Percentiles rank a stretch among this genome's conserved stretches.
Evolutionary conservation across 2,113 vertebrate genomes (phyloP).

Genomic region (Picathartes gymnocephalus): DNA sequence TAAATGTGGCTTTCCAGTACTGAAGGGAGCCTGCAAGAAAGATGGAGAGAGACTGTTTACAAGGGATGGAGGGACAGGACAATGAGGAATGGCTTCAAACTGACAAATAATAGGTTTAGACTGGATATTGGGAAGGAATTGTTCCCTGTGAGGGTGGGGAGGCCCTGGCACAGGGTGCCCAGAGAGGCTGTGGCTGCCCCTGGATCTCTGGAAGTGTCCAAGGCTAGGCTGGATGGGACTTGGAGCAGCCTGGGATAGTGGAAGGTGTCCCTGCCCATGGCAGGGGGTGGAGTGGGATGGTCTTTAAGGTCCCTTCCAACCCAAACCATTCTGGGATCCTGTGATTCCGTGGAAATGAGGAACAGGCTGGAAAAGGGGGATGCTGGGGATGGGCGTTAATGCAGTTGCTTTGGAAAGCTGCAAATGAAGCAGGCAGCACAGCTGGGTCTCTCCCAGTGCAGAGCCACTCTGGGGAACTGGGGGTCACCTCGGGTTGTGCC

Average conservation of each 20-base stretch:
- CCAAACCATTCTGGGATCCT: background rate
- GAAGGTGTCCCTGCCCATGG: background rate
- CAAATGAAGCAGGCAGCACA: background rate
- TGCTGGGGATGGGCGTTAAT: background rate
- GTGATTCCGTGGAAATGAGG: background rate
- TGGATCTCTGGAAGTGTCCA: background rate
- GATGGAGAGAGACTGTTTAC: background rate
- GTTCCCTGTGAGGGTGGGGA: rapidly evolving
- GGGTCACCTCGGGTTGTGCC: background rate
- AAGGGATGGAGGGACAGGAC: background rate
- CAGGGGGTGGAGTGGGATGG: rapidly evolving
- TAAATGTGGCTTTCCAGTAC: rapidly evolving
- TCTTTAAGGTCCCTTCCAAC: too few relatives aligned
- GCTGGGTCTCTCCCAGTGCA: background rate
- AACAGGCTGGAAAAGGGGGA: background rate
- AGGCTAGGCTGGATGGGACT: background rate
- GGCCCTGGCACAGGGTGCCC: background rate
- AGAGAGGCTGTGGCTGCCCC: background rate
- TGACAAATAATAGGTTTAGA: background rate
- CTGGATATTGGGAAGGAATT: rapidly evolving
- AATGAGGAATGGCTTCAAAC: background rate
- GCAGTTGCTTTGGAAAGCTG: background rate
- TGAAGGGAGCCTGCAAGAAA: background rate
- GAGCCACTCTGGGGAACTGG: background rate
- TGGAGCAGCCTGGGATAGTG: rapidly evolving